These are phyloP conservation scores for Dicyrtoma fusca DNA, from an alignment of 2,888 invertebrate genomes.

Conservation along the genomic window DNA sequence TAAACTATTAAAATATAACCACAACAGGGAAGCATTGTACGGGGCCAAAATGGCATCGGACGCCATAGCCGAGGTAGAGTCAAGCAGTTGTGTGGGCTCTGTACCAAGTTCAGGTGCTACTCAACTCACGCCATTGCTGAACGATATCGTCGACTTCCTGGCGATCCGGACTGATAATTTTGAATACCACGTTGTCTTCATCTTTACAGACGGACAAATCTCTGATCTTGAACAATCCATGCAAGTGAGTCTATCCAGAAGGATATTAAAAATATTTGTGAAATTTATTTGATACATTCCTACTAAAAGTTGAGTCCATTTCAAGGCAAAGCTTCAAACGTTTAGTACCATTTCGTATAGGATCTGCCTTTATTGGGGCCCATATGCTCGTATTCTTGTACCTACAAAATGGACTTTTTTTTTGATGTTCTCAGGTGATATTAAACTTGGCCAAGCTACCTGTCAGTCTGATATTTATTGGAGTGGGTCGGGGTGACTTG, in stretches of 20 bases:
- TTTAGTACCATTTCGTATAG: too few species aligned
- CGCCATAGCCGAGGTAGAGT: slow-evolving; percentile 23
- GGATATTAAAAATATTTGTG: neutral
- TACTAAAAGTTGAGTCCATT: too few species aligned
- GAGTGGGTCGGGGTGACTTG: slow-evolving; percentile 48
- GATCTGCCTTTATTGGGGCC: too few species aligned
- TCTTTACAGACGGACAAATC: slow-evolving; percentile 50
- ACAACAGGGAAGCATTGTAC: slow-evolving; percentile 42
- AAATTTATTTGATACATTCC: neutral
- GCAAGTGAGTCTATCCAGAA: slow-evolving; percentile 29
- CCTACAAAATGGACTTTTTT: neutral
- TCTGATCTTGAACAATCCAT: slow-evolving; percentile 41
- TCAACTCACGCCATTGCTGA: slow-evolving; percentile 40
- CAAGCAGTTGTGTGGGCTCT: slow-evolving; percentile 22
- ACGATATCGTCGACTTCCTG: slow-evolving; percentile 43
- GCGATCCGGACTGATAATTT: slow-evolving; percentile 41
- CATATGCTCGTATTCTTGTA: too few species aligned
- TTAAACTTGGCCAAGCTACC: slow-evolving; percentile 42
- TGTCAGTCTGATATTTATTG: slow-evolving; percentile 46
- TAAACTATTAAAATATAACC: too few species aligned
- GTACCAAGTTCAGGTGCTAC: slow-evolving; percentile 11
- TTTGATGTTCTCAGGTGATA: slow-evolving; percentile 35
- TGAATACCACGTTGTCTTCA: slow-evolving; percentile 49
- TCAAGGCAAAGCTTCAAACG: too few species aligned
- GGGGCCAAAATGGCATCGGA: slow-evolving; percentile 39